Evolutionary conservation across 2,113 vertebrate genomes (phyloP), one percentile per base, ranked within the genome.

Genomic region (Jacana jacana): DNA sequence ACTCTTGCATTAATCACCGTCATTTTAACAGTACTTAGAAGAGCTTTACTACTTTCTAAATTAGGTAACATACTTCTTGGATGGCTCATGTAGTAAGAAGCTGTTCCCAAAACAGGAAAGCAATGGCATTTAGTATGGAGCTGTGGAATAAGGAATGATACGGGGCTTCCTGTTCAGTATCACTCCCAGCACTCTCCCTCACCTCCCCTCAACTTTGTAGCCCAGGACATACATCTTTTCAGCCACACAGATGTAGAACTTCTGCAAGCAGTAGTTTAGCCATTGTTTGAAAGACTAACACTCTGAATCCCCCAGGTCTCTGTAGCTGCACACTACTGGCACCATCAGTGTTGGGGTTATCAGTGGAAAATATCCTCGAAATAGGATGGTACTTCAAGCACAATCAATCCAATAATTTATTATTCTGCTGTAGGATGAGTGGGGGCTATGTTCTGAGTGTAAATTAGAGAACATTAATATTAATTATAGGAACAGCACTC

Each of bases 41-140:
- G 82, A 93, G 92, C 76, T 94, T 93, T 94, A 95, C 88, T 91
- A 93, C 92, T 92, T 93, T 91, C 88, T 96, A 96, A 90, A 93
- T 93, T 71, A 69, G 58, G 82, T 77, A 93, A 81, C 79, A 11
- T 69, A 49, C 68, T 94, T 93, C 52, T 92, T 75, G 94, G 81
- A 75, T 44, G 55, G 69, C 72, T 94, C 0, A 0, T 35, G 52
- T 93, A 95, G 91, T 95, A 93, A 95, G 69, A 91, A 95, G 72
- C 42, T 57, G 48, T 35, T 95, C 61, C 51, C 69, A 95, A 75
- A 95, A 95, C 48, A 27, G 57, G 39, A 60, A 91, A 84, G 80
- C 25, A 77, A 63, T 64, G 40, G 51, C 78, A 78, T 8, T 85
- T 77, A 61, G 58, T 52, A 40, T 37, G 48, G 68, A 93, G 31